Percentiles rank a stretch among this genome's conserved stretches.
Conservation (phyloP, 2,113 vertebrate genomes). For the Antechinus flavipes region DNA sequence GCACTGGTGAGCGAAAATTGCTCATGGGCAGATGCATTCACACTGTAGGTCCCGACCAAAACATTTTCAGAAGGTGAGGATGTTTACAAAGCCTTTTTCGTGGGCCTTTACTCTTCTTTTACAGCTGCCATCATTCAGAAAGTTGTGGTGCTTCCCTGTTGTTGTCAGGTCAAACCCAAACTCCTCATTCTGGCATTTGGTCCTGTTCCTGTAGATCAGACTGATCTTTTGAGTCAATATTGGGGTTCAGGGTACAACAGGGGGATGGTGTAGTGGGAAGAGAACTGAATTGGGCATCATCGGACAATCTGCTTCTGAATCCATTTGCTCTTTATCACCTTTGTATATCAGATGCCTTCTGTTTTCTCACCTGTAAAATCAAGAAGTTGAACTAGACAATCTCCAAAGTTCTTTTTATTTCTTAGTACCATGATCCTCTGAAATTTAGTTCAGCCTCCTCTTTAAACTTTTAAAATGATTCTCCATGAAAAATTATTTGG, state of each 20-base stretch:
- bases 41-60: not conserved
- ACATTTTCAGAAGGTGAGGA: not conserved
- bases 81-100: not conserved
- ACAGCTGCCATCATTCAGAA: not conserved
- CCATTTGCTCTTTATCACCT: not conserved
- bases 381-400: not conserved
- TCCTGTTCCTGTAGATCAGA: not conserved
- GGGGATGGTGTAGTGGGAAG: not conserved
- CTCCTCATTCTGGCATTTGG: not conserved
- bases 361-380: not conserved
- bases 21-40: not conserved
- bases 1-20: not conserved
- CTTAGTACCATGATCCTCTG: not conserved
- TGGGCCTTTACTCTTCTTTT: not conserved
- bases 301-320: not conserved
- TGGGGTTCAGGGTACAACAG: not conserved
- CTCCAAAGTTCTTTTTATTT: not conserved
- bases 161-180: not conserved
- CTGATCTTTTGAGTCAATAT: not conserved
- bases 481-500: rapidly evolving
- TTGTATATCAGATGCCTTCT: not conserved
- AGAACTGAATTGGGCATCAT: not conserved
- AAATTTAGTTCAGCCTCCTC: not conserved
- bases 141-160: not conserved
- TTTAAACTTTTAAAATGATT: not conserved